Percentiles rank a stretch among this genome's conserved stretches.
phyloP scores from a whole-genome alignment of 2,797 vertebrate species.

The Garrulus glandarius region DNA sequence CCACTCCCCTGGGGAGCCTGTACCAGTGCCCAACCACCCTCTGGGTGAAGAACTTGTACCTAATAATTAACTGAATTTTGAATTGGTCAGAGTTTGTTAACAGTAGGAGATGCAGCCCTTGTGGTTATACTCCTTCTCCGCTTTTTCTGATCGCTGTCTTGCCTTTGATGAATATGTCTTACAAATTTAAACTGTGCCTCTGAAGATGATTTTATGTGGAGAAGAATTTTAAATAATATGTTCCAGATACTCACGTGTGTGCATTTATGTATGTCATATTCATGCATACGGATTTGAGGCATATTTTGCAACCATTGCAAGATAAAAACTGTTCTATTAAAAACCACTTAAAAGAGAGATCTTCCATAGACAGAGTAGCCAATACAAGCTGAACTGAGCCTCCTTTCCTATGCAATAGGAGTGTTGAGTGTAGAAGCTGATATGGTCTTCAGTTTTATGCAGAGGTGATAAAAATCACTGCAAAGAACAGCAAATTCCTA shows the following conservation, averaged over 20 bases:
- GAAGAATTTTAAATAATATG: not conserved
- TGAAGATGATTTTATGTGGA: not conserved
- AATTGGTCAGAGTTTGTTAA: not conserved
- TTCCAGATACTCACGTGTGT: not conserved
- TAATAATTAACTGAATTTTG: not conserved
- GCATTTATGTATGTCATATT: not conserved
- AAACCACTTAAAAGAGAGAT: not conserved
- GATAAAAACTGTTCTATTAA: not conserved
- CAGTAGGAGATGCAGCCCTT: not conserved
- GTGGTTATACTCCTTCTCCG: not conserved
- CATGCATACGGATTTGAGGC: rapidly evolving
- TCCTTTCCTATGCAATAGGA: not conserved
- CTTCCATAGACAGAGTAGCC: not conserved
- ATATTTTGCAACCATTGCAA: not conserved
- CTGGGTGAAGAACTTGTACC: not conserved
- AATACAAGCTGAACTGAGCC: not conserved
- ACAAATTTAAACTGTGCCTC: not conserved
- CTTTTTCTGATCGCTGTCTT: not conserved
- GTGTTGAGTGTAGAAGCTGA: not conserved
- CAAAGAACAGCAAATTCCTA: not conserved
- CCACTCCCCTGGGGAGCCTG: too few relatives aligned
- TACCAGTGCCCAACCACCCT: not conserved
- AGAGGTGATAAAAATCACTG: not conserved
- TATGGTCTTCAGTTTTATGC: not conserved
- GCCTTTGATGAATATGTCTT: not conserved